These are phyloP conservation scores for Oryzias sinensis DNA, from an alignment of 2,797 vertebrate genomes.

Conservation along the genomic window DNA sequence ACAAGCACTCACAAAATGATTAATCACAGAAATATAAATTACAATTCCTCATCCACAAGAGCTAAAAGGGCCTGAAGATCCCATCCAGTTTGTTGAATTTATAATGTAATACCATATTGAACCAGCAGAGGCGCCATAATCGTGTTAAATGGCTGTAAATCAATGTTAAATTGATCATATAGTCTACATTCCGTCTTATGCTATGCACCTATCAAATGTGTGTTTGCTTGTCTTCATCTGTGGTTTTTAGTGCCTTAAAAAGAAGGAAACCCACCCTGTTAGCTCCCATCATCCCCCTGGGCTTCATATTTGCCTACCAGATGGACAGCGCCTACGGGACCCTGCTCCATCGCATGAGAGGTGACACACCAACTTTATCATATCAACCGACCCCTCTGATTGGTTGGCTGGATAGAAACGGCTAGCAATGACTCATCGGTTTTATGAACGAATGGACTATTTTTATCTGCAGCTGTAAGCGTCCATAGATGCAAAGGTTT, in stretches of 20 bases:
- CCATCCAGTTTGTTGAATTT: too few relatives aligned
- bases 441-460: too few relatives aligned
- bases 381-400: too few relatives aligned
- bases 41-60: too few relatives aligned
- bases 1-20: background rate
- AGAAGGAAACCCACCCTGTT: slow-evolving; percentile 78
- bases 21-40: background rate
- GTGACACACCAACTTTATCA: slow-evolving; percentile 53
- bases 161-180: too few relatives aligned
- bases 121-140: background rate
- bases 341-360: slow-evolving; percentile 84
- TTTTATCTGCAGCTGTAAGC: too few relatives aligned
- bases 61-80: too few relatives aligned
- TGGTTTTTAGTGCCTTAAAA: slow-evolving; percentile 79
- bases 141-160: background rate
- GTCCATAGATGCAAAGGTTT: too few relatives aligned
- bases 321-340: slow-evolving; percentile 87
- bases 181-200: too few relatives aligned
- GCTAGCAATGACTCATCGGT: too few relatives aligned
- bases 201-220: background rate
- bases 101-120: too few relatives aligned
- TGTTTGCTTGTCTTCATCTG: background rate
- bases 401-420: too few relatives aligned
- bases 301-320: slow-evolving; percentile 85
- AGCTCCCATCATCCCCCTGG: slow-evolving; percentile 81